These are phyloP conservation scores for Scarus forsteni DNA, from an alignment of 2,797 vertebrate genomes.

Conservation along the genomic window DNA sequence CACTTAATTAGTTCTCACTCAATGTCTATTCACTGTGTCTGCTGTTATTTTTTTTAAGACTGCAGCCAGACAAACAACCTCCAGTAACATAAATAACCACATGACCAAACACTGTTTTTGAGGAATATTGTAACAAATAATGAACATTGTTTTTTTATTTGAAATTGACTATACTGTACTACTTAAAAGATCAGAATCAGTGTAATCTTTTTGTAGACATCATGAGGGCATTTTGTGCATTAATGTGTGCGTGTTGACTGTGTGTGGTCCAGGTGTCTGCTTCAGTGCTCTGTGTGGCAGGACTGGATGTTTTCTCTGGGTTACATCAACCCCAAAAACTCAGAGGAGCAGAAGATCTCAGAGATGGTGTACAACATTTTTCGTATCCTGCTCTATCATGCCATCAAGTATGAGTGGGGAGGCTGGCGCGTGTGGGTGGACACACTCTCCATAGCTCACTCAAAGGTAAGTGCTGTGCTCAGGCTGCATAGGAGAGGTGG, in stretches of 20 bases:
- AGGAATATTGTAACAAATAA: too few relatives aligned
- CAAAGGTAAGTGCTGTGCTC: conserved; percentile 89
- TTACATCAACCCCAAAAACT: conserved; percentile 95
- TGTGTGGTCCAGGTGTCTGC: conserved; percentile 87
- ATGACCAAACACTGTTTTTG: too few relatives aligned
- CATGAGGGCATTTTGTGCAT: too few relatives aligned
- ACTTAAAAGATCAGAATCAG: too few relatives aligned
- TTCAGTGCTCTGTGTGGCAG: conserved; percentile 99
- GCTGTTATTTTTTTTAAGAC: conserved; percentile 2
- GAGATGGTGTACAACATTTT: conserved; percentile 99
- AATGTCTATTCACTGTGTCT: background rate
- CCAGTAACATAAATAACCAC: too few relatives aligned
- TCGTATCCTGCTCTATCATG: conserved; percentile 97
- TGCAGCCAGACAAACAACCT: background rate
- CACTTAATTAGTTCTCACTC: conserved; percentile 22
- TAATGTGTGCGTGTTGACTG: background rate
- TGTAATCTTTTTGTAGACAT: too few relatives aligned
- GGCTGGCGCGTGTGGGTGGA: conserved; percentile 99
- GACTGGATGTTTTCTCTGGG: conserved; percentile 99
- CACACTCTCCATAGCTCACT: conserved; percentile 98
- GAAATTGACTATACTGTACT: too few relatives aligned
- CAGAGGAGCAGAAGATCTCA: conserved; percentile 96
- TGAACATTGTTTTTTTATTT: too few relatives aligned
- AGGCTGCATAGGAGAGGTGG: conserved; percentile 38
- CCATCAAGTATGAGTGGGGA: conserved; percentile 99